Percentiles rank a stretch among this genome's conserved stretches.
Conservation (phyloP, 1,140 invertebrate species). For the Subanguina moxae region DNA sequence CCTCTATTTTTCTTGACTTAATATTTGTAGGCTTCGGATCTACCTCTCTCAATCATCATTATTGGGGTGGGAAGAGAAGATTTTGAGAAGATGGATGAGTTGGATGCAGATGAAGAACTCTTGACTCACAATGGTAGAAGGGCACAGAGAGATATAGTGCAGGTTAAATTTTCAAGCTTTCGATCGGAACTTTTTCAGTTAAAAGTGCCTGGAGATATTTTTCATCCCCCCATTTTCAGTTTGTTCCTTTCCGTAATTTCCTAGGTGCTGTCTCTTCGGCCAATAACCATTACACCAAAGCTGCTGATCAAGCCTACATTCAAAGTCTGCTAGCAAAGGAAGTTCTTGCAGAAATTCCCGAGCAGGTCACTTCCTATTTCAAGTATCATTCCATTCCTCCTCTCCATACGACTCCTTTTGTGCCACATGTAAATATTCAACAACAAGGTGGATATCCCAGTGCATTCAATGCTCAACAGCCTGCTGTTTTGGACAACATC, state of each 20-base stretch:
- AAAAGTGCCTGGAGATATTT: not conserved
- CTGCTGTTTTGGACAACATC: not conserved
- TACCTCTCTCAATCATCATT: conserved; percentile 28
- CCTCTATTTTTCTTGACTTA: no score
- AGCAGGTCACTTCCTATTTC: conserved; percentile 42
- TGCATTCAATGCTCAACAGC: not conserved
- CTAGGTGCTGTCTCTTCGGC: conserved; percentile 19
- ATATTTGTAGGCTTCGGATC: conserved; percentile 6
- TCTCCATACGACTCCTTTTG: not conserved
- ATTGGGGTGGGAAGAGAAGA: conserved; percentile 44
- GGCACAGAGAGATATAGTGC: conserved; percentile 35
- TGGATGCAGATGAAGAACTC: conserved; percentile 30
- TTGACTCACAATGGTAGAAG: conserved; percentile 24
- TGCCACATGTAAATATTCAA: not conserved
- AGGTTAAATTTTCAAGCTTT: no score
- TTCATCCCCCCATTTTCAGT: conserved; percentile 21
- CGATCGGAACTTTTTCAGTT: not conserved
- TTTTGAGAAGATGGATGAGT: conserved; percentile 47
- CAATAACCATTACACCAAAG: not conserved
- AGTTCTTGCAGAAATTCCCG: conserved; percentile 43
- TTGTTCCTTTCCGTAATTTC: conserved; percentile 52
- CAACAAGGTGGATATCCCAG: not conserved
- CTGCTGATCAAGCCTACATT: conserved; percentile 17
- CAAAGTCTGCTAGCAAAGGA: conserved; percentile 35
- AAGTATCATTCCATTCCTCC: conserved; percentile 29